Conservation (phyloP, 2,797 vertebrate species). For the Chiloscyllium punctatum region DNA sequence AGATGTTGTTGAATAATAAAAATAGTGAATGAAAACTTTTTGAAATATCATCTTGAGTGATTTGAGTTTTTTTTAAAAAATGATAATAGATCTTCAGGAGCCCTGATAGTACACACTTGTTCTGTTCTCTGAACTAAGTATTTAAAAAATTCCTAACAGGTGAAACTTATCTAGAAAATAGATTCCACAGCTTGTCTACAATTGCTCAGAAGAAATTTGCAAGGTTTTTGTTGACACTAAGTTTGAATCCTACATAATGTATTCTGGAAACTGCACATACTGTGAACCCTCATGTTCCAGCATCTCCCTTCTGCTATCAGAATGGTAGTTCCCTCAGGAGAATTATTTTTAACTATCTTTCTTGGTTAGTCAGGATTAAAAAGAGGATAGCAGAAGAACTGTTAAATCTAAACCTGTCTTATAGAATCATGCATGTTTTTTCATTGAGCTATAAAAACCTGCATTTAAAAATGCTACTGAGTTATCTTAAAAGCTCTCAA, state of each 20-base stretch:
- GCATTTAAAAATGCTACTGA: neutral
- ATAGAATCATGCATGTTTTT: neutral
- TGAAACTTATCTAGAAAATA: neutral
- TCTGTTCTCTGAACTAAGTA: neutral
- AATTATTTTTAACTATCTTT: neutral
- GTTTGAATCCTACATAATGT: neutral
- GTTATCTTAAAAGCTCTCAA: neutral
- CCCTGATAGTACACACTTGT: neutral
- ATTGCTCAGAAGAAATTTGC: too few species aligned
- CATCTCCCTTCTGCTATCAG: neutral
- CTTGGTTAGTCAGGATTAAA: neutral
- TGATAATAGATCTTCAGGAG: neutral
- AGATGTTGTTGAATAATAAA: neutral
- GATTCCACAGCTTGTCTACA: neutral
- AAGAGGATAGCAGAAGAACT: neutral
- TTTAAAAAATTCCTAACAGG: neutral
- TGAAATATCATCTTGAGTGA: neutral
- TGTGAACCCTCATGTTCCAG: neutral
- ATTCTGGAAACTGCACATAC: neutral
- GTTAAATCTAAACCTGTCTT: neutral
- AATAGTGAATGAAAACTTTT: neutral
- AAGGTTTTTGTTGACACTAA: too few species aligned
- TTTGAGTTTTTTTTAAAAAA: neutral
- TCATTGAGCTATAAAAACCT: neutral
- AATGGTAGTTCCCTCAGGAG: neutral